Base-by-base conservation (phyloP, 2,113 vertebrate genomes). In the Forbesichthys agassizii region DNA sequence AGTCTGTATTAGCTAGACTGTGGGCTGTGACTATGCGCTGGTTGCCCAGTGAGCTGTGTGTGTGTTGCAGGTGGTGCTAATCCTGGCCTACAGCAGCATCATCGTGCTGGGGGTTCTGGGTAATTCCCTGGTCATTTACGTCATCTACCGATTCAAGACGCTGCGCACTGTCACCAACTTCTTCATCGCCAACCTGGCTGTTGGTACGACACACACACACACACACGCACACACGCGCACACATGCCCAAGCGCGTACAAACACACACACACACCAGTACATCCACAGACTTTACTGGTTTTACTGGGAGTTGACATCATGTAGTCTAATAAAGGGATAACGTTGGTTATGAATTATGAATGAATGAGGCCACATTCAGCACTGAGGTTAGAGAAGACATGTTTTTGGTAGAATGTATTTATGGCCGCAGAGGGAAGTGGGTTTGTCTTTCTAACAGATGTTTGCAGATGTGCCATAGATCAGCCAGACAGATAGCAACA, bases 111-210 rank as follows among this genome's bases (percentile, higher is more conserved):
- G 97, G 0, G 94, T 99, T 56, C 88, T 95, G 0, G 96, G 97
- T 16, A 99, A 99, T 80, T 96, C 95, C 20, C 87, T 98, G 0
- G 97, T 99, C 46, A 97, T 98, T 79, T 96, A 98, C 0, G 95
- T 98, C 33, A 94, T 98, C 67, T 94, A 96, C 68, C 96, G 94
- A 60, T 98, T 97, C 89, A 96, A 95, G 88, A 95, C 91, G 36
- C 95, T 99, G 77, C 93, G 94, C 27, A 98, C 97, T 0, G 96
- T 99, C 61, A 99, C 97, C 16, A 99, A 99, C 89, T 98, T 95
- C 83, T 99, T 99, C 83, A 99, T 99, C 59, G 96, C 94, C 36
- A 99, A 98, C 73, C 90, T 99, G 85, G 97, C 96, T 18, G 86
- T 90, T 0, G 87, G 89, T 90, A 66, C 0, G 88, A 57, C 52